Evolutionary conservation across 2,888 invertebrate species (phyloP), one percentile per base, ranked within the genome.

Genomic region (Drosophila fulvimacula): DNA sequence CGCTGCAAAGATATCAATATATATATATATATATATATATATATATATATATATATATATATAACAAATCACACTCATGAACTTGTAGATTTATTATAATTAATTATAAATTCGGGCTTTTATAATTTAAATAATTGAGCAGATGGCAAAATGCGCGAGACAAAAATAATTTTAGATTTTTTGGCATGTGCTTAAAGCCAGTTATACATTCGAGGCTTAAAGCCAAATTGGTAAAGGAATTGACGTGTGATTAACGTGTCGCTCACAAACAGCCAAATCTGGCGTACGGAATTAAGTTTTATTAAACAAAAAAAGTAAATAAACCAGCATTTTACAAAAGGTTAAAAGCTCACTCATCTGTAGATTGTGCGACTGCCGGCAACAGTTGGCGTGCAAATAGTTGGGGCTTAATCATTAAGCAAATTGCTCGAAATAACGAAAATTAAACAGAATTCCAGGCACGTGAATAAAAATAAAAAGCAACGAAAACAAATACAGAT

Each of bases 121-220:
- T 17, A 17, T 58, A 49, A 69, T 60, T 48, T 56, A 19, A 21
- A 62, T 70, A 61, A 48, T 55, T 73, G 32, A 69, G 55, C 30
- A 24, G 51, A 30, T 42, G 24, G 21, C 57, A 60, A 57, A 17
- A 55, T 48, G 48, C 17, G 19, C 19, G 17, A 44, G 34, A 3
- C 42, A 41, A 27, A 42, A 75, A 39, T 21, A 15, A 73, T 69
- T 64, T 73, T 65, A 38, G 52, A 74, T 73, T 62, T 44, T 36
- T 46, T 58, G 51, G 42, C 62, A 53, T 59, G 42, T 44, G 53
- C 46, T 48, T 64, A 58, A 64, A 48, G 48, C 38, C 32, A 41
- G 34, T 34, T 52, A 21, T 17, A 51, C n/a, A 66, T 55, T 32
- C 39, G 48, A 2, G 49, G 63, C 27, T 56, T n/a, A 34, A 42